phyloP scores from a whole-genome alignment of 2,888 invertebrate species.

The Melieria omissa region DNA sequence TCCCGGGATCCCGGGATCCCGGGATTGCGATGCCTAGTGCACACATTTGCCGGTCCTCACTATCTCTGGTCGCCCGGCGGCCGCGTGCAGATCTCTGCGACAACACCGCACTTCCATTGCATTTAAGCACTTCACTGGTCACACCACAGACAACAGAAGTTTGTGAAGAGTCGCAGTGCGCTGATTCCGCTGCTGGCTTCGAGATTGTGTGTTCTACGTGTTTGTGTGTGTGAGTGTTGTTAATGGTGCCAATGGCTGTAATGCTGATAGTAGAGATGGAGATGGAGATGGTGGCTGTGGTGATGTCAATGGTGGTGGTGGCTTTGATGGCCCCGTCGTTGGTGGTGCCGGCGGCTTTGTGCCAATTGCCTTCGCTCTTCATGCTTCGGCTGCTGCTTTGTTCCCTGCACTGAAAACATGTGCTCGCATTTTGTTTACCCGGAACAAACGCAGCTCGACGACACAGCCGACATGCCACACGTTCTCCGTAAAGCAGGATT shows the following conservation, averaged over 20 bases:
- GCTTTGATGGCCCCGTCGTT: too few species aligned
- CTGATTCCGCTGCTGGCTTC: neutral
- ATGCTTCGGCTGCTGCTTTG: too few species aligned
- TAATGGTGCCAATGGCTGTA: neutral
- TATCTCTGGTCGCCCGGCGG: too few species aligned
- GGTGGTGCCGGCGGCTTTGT: neutral
- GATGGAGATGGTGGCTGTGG: neutral
- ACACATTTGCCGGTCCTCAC: too few species aligned
- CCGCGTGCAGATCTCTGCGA: too few species aligned
- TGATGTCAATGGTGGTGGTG: neutral
- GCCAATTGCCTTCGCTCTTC: neutral
- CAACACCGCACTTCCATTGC: too few species aligned
- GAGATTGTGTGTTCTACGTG: neutral
- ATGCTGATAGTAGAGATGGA: neutral
- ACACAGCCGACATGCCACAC: neutral
- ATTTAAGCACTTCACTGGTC: neutral
- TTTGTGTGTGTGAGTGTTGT: neutral
- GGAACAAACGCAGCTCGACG: conserved; percentile 1
- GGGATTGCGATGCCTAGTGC: too few species aligned
- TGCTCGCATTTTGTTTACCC: conserved; percentile 17
- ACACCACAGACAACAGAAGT: too few species aligned
- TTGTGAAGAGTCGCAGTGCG: neutral
- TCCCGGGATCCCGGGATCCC: too few species aligned
- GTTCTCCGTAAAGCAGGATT: neutral
- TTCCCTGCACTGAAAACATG: conserved; percentile 10